phyloP scores from a whole-genome alignment of 2,797 vertebrate species.

The Sternotherus odoratus region DNA sequence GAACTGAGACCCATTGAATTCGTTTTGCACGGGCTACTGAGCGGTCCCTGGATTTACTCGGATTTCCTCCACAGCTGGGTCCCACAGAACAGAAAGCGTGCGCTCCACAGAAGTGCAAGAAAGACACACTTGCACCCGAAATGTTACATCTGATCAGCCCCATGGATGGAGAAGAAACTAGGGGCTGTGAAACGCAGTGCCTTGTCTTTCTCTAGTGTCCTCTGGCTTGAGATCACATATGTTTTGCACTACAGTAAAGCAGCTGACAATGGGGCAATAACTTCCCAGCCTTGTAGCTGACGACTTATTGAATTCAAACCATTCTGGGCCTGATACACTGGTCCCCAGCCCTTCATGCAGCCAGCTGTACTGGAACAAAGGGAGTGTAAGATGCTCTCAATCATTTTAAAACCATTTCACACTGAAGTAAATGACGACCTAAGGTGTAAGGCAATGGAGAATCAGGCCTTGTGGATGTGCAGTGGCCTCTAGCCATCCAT shows the following conservation, averaged over 20 bases:
- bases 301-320: conserved; percentile 42
- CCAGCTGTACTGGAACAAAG: background rate
- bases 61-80: background rate
- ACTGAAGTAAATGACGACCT: conserved; percentile 22
- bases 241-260: conserved; percentile 28
- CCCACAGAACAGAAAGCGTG: background rate
- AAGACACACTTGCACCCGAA: rapidly evolving
- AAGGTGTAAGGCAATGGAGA: background rate
- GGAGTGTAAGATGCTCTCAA: background rate
- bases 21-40: rapidly evolving
- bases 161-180: conserved; percentile 30
- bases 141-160: background rate
- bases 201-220: background rate
- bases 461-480: background rate
- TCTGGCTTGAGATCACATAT: too few relatives aligned
- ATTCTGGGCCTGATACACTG: background rate
- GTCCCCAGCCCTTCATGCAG: too few relatives aligned
- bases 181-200: background rate
- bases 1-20: background rate
- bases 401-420: conserved; percentile 37
- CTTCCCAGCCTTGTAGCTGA: conserved; percentile 33
- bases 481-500: background rate
- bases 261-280: conserved; percentile 53
- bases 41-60: background rate
- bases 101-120: background rate